Conservation (phyloP, 2,797 vertebrate species). For the Coracias cyanogaster region DNA sequence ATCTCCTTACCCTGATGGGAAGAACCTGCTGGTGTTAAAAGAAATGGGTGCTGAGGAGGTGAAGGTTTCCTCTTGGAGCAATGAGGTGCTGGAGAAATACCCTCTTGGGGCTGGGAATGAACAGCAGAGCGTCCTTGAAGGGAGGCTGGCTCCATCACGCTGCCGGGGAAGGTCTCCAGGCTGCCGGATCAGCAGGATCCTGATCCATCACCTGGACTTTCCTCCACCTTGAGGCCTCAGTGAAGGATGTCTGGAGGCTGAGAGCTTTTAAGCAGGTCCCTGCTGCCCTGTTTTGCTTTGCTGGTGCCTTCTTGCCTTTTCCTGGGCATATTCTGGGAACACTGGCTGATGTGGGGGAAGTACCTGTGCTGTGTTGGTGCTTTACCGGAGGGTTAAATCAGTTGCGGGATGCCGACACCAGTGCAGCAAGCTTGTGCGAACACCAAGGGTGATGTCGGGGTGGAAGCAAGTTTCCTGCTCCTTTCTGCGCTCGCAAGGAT, state of each 20-base stretch:
- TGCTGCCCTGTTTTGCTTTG: not conserved
- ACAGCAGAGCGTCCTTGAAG: not conserved
- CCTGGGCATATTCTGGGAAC: not conserved
- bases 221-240: fast-evolving
- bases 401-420: fast-evolving
- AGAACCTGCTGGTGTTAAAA: not conserved
- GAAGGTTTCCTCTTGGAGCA: not conserved
- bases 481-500: not conserved
- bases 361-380: not conserved
- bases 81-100: not conserved
- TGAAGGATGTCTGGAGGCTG: not conserved
- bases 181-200: not conserved
- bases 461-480: not conserved
- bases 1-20: not conserved
- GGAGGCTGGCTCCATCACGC: fast-evolving
- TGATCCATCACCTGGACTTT: not conserved
- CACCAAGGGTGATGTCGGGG: fast-evolving
- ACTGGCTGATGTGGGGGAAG: not conserved
- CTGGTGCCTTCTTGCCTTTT: not conserved
- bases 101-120: not conserved
- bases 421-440: not conserved
- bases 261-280: not conserved
- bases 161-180: not conserved
- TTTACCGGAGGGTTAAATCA: not conserved
- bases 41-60: not conserved